Base-by-base conservation (phyloP, 2,797 vertebrate genomes). In the Ctenosaura bakeri region DNA sequence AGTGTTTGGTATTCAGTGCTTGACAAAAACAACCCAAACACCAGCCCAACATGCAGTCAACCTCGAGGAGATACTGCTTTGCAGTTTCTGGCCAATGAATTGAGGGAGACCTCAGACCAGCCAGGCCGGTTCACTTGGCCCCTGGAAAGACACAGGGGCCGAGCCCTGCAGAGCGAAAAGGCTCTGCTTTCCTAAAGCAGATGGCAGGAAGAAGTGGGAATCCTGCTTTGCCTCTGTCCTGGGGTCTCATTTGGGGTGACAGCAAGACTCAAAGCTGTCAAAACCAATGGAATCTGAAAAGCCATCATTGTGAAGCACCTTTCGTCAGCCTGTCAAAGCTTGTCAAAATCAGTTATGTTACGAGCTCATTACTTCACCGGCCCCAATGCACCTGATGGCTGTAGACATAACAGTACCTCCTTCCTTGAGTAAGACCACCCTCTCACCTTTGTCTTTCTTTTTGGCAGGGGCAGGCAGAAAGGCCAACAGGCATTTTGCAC, bases 241-340 rank as follows among this genome's bases (percentile, higher is more conserved):
- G 91, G 87, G 76, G 13, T 91, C 88, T 91, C 77, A 77, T 26
- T 46, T 81, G 88, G 38, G 29, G 54, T 38, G 90, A 46, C 80
- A 88, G 85, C 10, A 80, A 91, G 87, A 90, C 50, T 56, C 85
- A 12, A 83, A 83, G 92, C 18, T 94, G 92, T 90, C 93, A 93
- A 42, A 94, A 90, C 14, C 54, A 83, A 89, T 88, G 59, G 52
- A 64, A 85, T 2, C 42, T 86, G 85, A 59, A 80, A 85, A 87
- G 85, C 38, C 89, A n/a, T 26, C 69, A 18, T 62, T 89, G n/a
- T 52, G 74, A 94, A 50, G 12, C 71, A 66, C 73, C 84, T 73
- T 84, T 5, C 56, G 77, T 77, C 46, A 52, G 10, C 24, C 20
- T 77, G 91, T 90, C 83, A 10, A 92, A 85, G 86, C 91, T 76